These are phyloP conservation scores for Rutpela maculata DNA, from an alignment of 2,888 invertebrate genomes.

Conservation along the genomic window DNA sequence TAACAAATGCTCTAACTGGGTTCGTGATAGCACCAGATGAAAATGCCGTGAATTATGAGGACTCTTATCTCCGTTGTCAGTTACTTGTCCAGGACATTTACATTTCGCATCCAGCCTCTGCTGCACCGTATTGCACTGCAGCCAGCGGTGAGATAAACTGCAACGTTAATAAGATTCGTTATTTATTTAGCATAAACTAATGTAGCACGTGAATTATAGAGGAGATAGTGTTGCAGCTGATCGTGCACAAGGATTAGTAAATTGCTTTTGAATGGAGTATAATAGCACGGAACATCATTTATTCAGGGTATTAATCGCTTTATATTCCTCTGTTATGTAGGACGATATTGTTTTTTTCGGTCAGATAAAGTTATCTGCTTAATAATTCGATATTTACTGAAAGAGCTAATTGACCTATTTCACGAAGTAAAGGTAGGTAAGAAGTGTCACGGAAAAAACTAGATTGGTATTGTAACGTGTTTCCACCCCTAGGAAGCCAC, in stretches of 20 bases:
- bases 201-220: slow-evolving; percentile 29
- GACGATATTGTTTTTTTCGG: too few species aligned
- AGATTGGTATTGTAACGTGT: too few species aligned
- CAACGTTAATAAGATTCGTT: slow-evolving; percentile 34
- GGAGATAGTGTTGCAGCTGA: slow-evolving; percentile 27
- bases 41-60: slow-evolving; percentile 52
- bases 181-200: slow-evolving; percentile 34
- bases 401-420: too few species aligned
- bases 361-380: too few species aligned
- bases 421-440: too few species aligned
- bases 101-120: slow-evolving; percentile 34
- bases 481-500: too few species aligned
- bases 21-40: slow-evolving; percentile 50
- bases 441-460: too few species aligned
- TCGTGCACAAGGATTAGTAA: slow-evolving; percentile 27
- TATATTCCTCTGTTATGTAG: neutral
- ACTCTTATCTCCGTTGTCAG: slow-evolving; percentile 52
- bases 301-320: neutral
- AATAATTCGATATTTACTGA: too few species aligned
- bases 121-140: neutral
- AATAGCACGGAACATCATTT: neutral
- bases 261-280: slow-evolving; percentile 23
- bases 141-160: slow-evolving; percentile 27
- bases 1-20: slow-evolving; percentile 51
- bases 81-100: slow-evolving; percentile 47